Evolutionary conservation across 2,113 vertebrate species (phyloP).

Genomic region (Orycteropus afer): DNA sequence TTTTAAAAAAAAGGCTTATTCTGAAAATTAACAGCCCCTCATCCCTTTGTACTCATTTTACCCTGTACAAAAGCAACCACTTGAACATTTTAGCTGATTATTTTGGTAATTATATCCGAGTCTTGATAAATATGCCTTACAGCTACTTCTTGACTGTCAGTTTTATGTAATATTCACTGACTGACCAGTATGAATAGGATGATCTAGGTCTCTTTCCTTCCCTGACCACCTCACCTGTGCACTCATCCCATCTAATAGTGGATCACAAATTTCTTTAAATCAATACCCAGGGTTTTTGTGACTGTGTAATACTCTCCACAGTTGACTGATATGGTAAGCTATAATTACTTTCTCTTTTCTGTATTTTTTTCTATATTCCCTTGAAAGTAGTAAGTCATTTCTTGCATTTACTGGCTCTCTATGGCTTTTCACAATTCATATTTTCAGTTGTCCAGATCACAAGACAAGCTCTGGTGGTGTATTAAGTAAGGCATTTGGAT

Average conservation of each 20-base stretch:
- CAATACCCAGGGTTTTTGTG: not conserved
- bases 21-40: not conserved
- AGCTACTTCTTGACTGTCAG: not conserved
- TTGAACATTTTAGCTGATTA: not conserved
- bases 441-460: not conserved
- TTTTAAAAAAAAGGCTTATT: not conserved
- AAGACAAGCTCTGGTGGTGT: too few relatives aligned
- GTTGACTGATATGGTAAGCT: not conserved
- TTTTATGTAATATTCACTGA: not conserved
- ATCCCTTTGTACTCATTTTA: not conserved
- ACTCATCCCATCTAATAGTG: not conserved
- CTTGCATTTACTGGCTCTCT: not conserved
- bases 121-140: not conserved
- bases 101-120: constrained; percentile 12
- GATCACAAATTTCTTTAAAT: not conserved
- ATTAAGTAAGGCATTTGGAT: too few relatives aligned
- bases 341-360: constrained; percentile 4
- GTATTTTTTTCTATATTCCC: not conserved
- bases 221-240: not conserved
- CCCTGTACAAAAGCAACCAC: not conserved
- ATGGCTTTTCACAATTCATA: not conserved
- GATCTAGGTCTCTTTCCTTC: not conserved
- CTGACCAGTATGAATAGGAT: not conserved
- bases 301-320: not conserved
- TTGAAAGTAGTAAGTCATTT: not conserved